Evolutionary conservation across 2,888 invertebrate genomes (phyloP), one percentile per base, ranked within the genome.

Genomic region (Epsilonema sp.): DNA sequence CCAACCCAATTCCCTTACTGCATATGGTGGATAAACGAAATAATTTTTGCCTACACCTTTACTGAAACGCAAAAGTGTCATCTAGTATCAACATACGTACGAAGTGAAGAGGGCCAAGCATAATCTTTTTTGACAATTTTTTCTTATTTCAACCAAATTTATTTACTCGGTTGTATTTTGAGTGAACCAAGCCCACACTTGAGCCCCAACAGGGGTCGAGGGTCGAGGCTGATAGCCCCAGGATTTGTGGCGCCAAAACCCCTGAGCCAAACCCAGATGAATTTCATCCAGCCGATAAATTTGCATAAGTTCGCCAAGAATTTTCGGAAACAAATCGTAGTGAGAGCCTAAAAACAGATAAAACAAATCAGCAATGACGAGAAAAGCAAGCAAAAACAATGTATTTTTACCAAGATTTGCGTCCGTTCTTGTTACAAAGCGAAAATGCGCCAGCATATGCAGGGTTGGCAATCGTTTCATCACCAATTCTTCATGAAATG

Each of bases 121-220:
- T n/a, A n/a, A n/a, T n/a, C n/a, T n/a, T n/a, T n/a, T n/a, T n/a
- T n/a, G n/a, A n/a, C n/a, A n/a, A n/a, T n/a, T n/a, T n/a, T n/a
- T n/a, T n/a, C n/a, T n/a, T n/a, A n/a, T n/a, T n/a, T n/a, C n/a
- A n/a, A n/a, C n/a, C n/a, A n/a, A n/a, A n/a, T n/a, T n/a, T n/a
- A n/a, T n/a, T n/a, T n/a, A n/a, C 16, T 31, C 11, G 31, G 31
- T 31, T 8, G 31, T 16, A 16, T 31, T 31, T 31, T 51, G 76
- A 74, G 8, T n/a, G 63, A 97, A 92, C 87, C 90, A 90, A 0
- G 82, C 85, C 75, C 82, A 84, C 0, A 92, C 73, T 66, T 92
- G 87, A 1, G 87, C 89, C 4, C 94, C 94, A 1, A 89, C 82
- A 0, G 89, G 81, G 2, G 87, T 82, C 65, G 85, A 82, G 67